Base-by-base conservation (phyloP, 2,797 vertebrate genomes). In the Eutrigla gurnardus region DNA sequence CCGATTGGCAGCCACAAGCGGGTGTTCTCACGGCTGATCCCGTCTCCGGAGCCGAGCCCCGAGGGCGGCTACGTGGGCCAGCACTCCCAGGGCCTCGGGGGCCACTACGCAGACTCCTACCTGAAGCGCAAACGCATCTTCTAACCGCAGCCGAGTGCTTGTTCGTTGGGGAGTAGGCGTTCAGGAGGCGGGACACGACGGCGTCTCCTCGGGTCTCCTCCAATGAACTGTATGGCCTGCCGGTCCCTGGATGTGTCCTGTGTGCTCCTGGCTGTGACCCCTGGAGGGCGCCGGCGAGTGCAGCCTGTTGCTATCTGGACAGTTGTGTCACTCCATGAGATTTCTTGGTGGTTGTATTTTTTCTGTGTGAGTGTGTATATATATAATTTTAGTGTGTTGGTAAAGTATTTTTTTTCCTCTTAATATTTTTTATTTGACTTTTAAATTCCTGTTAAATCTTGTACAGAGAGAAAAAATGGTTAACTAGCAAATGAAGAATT, bases 91-190 rank as follows among this genome's bases (percentile, higher is more conserved):
- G 97, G 97, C 82, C 95, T 98, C 0, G 97, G 97, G 0, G 97
- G 97, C 42, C 97, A 98, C 89, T 98, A 97, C 3, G 97, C 97
- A 5, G 97, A 98, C 92, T 97, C 97, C 79, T 97, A 98, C 91
- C 93, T 98, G 73, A 98, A 98, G 89, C 92, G 97, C 79, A 98
- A 98, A 89, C 96, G 97, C 77, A 97, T 98, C 85, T 97, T 97
- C 91, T 98, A 92, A 92, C 74, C 65, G 4, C 59, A 36, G 71
- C 70, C 43, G 40, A 10, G 14, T 7, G 52, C 75, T 60, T 77
- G 61, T 77, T 58, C 65, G 64, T 77, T 55, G 65, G 72, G 7
- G 37, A 77, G 75, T 72, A 80, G 74, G 82, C 65, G 73, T 84
- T 65, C 46, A 65, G 55, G 71, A 70, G 72, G 75, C 66, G 58